Percentiles rank a stretch among this genome's conserved stretches.
Conservation (phyloP, 2,113 vertebrate genomes). For the Grammomys dolichurus region DNA sequence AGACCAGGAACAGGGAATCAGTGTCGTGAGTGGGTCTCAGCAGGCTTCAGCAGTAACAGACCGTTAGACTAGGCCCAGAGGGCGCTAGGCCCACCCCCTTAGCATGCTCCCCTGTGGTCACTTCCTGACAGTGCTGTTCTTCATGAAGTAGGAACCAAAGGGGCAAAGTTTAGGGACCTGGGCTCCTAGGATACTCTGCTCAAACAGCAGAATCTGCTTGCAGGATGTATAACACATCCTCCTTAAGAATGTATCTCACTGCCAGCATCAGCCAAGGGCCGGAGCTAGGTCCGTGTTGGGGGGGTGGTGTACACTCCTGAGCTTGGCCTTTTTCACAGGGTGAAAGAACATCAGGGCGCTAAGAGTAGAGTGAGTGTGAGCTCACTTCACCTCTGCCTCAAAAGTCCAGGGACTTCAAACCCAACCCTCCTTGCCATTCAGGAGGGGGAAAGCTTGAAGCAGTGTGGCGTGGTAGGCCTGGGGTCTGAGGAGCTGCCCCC, state of each 20-base stretch:
- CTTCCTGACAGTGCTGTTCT: background rate
- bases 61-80: background rate
- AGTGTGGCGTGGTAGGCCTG: background rate
- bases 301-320: background rate
- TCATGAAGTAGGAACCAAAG: background rate
- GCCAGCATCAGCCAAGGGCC: background rate
- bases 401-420: background rate
- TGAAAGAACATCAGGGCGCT: background rate
- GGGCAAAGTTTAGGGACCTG: background rate
- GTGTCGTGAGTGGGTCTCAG: background rate
- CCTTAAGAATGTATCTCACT: background rate
- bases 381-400: background rate
- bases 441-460: background rate
- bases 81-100: too few relatives aligned
- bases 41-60: background rate
- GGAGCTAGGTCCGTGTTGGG: background rate
- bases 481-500: background rate
- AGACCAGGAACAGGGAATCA: background rate
- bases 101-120: background rate
- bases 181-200: background rate
- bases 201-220: background rate
- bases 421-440: background rate
- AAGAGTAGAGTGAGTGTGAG: background rate
- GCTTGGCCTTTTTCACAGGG: background rate
- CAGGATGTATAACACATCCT: background rate